Evolutionary conservation across 2,888 invertebrate genomes (phyloP).

Genomic region (Pyrochroa serraticornis): DNA sequence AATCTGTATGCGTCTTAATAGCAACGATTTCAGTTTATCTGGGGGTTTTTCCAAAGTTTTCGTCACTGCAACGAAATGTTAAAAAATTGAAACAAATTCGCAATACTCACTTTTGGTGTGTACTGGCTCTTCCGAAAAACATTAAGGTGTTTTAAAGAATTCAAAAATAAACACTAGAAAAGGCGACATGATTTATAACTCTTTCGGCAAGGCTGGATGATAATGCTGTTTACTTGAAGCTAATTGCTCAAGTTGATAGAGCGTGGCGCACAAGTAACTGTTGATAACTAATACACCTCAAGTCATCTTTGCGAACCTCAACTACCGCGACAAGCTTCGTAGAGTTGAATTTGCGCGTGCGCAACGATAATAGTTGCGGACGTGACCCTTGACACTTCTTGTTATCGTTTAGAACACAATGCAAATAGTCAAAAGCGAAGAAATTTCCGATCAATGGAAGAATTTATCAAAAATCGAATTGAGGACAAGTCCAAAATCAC

Average conservation of each 20-base stretch:
- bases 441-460: no score
- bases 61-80: constrained; percentile 9
- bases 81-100: not conserved
- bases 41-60: constrained; percentile 3
- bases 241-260: constrained; percentile 1
- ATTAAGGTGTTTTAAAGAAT: constrained; percentile 13
- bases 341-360: no score
- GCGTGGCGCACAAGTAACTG: constrained; percentile 1
- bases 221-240: constrained; percentile 16
- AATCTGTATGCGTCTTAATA: constrained; percentile 46
- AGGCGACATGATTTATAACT: constrained; percentile 20
- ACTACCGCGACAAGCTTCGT: no score
- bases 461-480: no score
- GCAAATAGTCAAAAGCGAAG: no score
- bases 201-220: constrained; percentile 26
- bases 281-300: not conserved
- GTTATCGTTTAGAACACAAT: no score
- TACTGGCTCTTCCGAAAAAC: not conserved
- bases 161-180: constrained; percentile 10
- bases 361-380: no score
- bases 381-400: no score
- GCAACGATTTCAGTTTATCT: not conserved
- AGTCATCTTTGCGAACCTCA: no score
- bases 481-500: no score
- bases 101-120: constrained; percentile 3